Evolutionary conservation across 2,797 vertebrate species (phyloP).

Genomic region (Coilia nasus): DNA sequence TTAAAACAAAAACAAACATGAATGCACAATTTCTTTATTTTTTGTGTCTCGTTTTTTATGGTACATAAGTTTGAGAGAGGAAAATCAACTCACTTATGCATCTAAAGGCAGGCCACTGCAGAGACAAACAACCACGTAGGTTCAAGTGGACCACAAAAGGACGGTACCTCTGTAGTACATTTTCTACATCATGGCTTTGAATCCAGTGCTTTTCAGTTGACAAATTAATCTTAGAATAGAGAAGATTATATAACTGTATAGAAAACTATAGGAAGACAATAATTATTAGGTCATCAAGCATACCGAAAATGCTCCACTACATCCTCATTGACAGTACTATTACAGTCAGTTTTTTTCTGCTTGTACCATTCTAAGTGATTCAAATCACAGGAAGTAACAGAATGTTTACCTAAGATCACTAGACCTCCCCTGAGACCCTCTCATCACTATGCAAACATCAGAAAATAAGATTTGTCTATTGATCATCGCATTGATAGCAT

Average conservation of each 20-base stretch:
- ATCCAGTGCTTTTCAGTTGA: conserved; percentile 67
- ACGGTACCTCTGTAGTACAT: conserved; percentile 64
- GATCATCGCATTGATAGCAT: too few relatives aligned
- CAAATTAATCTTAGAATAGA: conserved; percentile 65
- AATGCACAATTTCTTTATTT: neutral
- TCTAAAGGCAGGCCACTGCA: conserved; percentile 61
- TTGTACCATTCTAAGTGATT: too few relatives aligned
- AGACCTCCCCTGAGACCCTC: too few relatives aligned
- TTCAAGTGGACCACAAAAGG: conserved; percentile 69
- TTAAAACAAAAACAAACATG: neutral
- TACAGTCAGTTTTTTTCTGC: too few relatives aligned
- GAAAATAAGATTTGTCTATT: too few relatives aligned
- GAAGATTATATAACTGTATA: neutral
- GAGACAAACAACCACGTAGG: conserved; percentile 63
- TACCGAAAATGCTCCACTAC: too few relatives aligned
- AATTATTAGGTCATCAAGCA: neutral
- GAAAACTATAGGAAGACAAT: neutral
- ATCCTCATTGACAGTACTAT: too few relatives aligned
- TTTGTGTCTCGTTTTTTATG: neutral
- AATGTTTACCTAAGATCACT: too few relatives aligned
- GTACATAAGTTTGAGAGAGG: neutral
- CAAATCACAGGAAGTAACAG: too few relatives aligned
- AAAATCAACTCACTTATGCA: conserved; percentile 64
- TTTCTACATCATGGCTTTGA: conserved; percentile 58
- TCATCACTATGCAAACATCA: too few relatives aligned